Percentiles rank a stretch among this genome's conserved stretches.
Conservation (phyloP, 2,888 invertebrate species). For the Mythimna albipuncta region DNA sequence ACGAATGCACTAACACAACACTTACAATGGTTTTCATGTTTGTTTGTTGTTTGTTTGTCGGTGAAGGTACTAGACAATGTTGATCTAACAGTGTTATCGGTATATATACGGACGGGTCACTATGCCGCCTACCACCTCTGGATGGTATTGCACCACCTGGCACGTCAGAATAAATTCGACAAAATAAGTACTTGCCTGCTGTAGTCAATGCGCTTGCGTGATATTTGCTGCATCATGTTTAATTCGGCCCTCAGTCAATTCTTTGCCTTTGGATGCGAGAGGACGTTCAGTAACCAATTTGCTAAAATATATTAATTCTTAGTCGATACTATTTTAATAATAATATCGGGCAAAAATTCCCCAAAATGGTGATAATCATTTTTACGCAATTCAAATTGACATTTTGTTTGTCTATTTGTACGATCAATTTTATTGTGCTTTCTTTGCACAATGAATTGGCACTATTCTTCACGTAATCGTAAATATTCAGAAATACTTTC, state of each 20-base stretch:
- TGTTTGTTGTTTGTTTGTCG: slow-evolving; percentile 77
- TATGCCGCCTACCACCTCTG: slow-evolving; percentile 84
- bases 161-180: slow-evolving; percentile 84
- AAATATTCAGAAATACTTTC: slow-evolving; percentile 14
- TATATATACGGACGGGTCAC: slow-evolving; percentile 85
- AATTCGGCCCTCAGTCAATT: slow-evolving; percentile 58
- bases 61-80: slow-evolving; percentile 87
- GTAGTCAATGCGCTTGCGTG: slow-evolving; percentile 76
- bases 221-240: slow-evolving; percentile 70
- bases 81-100: slow-evolving; percentile 85
- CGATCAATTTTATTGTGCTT: neutral
- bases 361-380: neutral
- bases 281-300: slow-evolving; percentile 15
- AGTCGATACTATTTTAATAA: neutral
- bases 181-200: slow-evolving; percentile 79
- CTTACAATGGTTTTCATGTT: slow-evolving; percentile 89
- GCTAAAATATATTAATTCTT: neutral
- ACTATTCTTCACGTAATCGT: slow-evolving; percentile 6
- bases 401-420: neutral
- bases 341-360: neutral
- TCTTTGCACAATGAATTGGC: neutral
- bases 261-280: slow-evolving; percentile 37
- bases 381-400: neutral
- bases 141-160: slow-evolving; percentile 85
- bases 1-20: slow-evolving; percentile 79